Evolutionary conservation across 2,797 vertebrate species (phyloP).

Genomic region (Pterois miles): DNA sequence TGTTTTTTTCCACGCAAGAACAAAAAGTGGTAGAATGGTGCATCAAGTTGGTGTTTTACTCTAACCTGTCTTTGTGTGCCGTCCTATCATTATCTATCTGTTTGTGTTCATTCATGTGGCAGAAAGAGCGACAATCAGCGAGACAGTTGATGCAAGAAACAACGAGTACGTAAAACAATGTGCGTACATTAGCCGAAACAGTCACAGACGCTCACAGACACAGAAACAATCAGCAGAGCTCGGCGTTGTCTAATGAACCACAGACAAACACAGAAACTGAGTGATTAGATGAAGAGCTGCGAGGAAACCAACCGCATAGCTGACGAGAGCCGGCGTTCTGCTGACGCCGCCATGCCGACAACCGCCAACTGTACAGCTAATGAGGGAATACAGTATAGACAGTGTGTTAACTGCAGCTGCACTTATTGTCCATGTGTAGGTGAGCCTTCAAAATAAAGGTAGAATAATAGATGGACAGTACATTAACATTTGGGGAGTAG

Average conservation of each 20-base stretch:
- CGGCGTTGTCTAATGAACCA: slow-evolving; percentile 25
- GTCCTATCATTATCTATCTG: not conserved
- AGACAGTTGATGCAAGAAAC: slow-evolving; percentile 10
- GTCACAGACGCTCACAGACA: not conserved
- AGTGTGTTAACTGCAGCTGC: not conserved
- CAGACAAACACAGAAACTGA: not conserved
- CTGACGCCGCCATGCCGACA: not conserved
- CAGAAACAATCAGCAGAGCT: not conserved
- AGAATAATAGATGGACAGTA: not conserved
- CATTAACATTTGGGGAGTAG: not conserved
- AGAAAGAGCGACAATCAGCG: not conserved
- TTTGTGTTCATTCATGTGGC: not conserved
- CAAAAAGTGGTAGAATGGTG: not conserved
- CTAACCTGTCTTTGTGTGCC: not conserved
- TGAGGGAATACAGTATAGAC: not conserved
- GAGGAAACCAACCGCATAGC: not conserved
- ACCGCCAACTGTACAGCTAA: not conserved
- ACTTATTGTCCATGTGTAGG: not conserved
- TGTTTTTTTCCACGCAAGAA: not conserved
- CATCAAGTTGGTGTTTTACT: not conserved
- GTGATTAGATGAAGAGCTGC: slow-evolving; percentile 10
- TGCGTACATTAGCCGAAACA: not conserved
- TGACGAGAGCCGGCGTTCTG: not conserved
- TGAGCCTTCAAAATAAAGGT: not conserved
- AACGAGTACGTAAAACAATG: not conserved